phyloP scores from a whole-genome alignment of 2,113 vertebrate species.

The Gulo gulo region DNA sequence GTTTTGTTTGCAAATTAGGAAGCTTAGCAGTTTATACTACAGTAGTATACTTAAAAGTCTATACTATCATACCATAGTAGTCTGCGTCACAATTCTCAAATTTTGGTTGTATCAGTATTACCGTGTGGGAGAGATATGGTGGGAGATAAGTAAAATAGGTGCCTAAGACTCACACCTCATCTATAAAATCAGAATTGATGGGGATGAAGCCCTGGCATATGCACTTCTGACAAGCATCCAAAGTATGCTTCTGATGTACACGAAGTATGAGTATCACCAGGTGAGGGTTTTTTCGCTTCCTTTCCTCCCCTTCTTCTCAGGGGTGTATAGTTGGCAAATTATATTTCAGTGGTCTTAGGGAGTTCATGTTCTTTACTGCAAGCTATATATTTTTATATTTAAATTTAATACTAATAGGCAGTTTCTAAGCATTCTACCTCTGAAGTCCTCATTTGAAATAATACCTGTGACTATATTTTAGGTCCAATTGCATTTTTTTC shows the following conservation, averaged over 20 bases:
- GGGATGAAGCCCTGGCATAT: not conserved
- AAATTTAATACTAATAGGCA: constrained; percentile 1
- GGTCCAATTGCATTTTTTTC: not conserved
- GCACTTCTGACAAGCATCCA: not conserved
- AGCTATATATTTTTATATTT: not conserved
- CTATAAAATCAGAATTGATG: not conserved
- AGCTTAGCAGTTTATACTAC: not conserved
- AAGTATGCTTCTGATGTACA: not conserved
- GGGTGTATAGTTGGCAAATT: not conserved
- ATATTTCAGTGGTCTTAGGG: not conserved
- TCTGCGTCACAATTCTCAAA: not conserved
- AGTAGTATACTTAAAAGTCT: not conserved
- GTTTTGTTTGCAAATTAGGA: not conserved
- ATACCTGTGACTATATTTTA: not conserved
- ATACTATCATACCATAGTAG: not conserved
- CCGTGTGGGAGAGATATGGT: not conserved
- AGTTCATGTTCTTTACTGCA: not conserved
- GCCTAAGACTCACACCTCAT: not conserved
- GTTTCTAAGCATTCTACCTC: constrained; percentile 12
- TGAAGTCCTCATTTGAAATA: not conserved
- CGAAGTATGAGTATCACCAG: not conserved
- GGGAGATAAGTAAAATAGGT: constrained; percentile 28
- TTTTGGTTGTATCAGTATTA: not conserved
- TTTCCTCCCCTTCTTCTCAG: not conserved
- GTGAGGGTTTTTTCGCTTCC: not conserved